Evolutionary conservation across 2,888 invertebrate genomes (phyloP), one percentile per base, ranked within the genome.

Genomic region (Sycophila texana): DNA sequence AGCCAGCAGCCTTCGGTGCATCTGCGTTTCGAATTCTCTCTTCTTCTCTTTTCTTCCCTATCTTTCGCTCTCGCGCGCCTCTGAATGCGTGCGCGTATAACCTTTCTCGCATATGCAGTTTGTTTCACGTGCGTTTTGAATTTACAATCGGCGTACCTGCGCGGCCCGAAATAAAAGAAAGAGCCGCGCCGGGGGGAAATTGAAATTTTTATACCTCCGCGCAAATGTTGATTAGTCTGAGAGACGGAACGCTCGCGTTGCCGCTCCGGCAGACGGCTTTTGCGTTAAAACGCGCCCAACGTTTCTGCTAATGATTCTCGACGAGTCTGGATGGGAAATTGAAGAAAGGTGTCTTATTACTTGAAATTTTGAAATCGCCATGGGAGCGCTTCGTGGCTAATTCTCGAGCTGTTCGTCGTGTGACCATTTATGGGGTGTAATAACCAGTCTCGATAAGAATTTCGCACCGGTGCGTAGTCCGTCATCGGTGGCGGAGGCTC

Each of bases 381-480:
- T 39, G 39, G 39, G 7, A 39, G 7, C 0, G 7, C 39, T 10
- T 39, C 10, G 10, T 0, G 39, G 10, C 7, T 10, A 39, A 39
- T 7, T 10, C 39, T 10, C 7, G 1, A 39, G 39, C 39, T 39
- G 10, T 39, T 39, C 10, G 10, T 10, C 39, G 10, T 39, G 10
- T 10, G 1, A 1, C 7, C 39, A 10, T n/a, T 10, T 10, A 13
- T 10, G 18, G 4, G 14, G 53, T 51, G 82, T 83, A 84, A 86
- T 87, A 85, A 26, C 86, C 86, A 88, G 81, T 81, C 84, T 83
- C 82, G 85, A 86, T 88, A 86, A 86, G 85, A 87, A 87, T 86
- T 86, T 85, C 84, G 79, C 78, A 84, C 74, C 81, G 80, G 72
- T 81, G 80, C 58, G 65, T 84, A 84, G 86, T 86, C 84, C 85